Evolutionary conservation across 2,113 vertebrate species (phyloP), one percentile per base, ranked within the genome.

Genomic region (Gadus chalcogrammus): DNA sequence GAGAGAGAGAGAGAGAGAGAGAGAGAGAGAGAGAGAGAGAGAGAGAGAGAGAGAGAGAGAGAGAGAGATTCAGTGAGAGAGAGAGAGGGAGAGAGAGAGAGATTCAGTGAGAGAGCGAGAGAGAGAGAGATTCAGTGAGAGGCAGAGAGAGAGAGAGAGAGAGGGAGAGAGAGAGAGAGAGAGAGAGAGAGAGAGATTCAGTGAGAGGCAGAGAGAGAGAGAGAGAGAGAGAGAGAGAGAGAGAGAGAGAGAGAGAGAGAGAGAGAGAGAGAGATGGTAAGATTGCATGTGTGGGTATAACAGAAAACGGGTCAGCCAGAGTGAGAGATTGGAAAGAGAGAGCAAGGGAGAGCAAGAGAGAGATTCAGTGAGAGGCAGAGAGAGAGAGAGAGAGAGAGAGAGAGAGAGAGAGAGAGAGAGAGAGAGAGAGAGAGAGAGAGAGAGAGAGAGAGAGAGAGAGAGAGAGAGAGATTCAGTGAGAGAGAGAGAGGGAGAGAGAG

Each of bases 201-300:
- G 20, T 20, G 20, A 20, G 20, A 20, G n/a, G n/a, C n/a, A n/a
- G 20, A 20, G 20, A 20, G 20, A 20, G 20, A 20, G 20, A 20
- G 20, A 20, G 20, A 20, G 20, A 20, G 20, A 20, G 20, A 20
- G 20, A 20, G n/a, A n/a, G n/a, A n/a, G n/a, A n/a, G n/a, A 66
- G 59, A 8, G 68, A 64, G 65, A 20, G 65, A 58, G 5, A n/a
- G 53, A 24, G 31, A 18, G 58, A 59, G 69, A 69, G 68, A 52
- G 68, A 17, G 61, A 6, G 20, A 53, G 61, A n/a, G n/a, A n/a
- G n/a, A n/a, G n/a, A n/a, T 52, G 72, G 73, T 76, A 79, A 81
- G 66, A 77, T 13, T 13, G 48, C 15, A 27, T 28, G 78, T 53
- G 69, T 22, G 63, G 24, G 61, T 17, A 31, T 48, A 58, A 22